phyloP scores from a whole-genome alignment of 2,797 vertebrate genomes.

The Taeniopygia guttata region DNA sequence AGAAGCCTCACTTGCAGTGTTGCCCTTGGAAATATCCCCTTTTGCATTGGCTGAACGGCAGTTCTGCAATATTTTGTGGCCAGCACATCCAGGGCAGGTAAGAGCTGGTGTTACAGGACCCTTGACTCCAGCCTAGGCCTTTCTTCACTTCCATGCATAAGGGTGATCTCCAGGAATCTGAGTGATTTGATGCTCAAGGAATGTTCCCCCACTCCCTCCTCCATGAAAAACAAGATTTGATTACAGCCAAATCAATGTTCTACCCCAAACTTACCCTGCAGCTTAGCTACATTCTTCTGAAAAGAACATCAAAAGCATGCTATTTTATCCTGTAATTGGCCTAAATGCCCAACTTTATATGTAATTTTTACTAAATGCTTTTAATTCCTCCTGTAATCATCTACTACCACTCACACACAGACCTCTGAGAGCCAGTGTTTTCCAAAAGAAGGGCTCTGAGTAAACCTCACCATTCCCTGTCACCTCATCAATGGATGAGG shows the following conservation, averaged over 20 bases:
- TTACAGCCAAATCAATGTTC: neutral
- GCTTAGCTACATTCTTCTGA: neutral
- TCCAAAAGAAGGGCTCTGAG: neutral
- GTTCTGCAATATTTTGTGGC: neutral
- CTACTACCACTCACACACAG: fast-evolving
- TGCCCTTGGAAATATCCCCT: neutral
- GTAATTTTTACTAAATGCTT: neutral
- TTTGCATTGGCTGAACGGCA: neutral
- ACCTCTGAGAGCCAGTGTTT: neutral
- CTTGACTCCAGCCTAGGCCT: neutral
- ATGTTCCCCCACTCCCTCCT: neutral
- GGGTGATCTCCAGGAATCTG: neutral
- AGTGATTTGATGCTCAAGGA: neutral
- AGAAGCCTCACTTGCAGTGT: neutral
- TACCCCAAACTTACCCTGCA: neutral
- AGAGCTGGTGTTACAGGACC: neutral
- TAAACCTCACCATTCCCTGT: neutral
- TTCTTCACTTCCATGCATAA: neutral
- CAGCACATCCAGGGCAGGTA: neutral
- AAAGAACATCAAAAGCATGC: neutral
- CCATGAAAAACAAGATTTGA: neutral
- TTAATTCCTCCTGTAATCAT: neutral
- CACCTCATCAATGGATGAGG: slow-evolving; percentile 23
- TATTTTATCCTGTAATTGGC: neutral
- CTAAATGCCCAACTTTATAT: neutral